Conservation (phyloP, 2,113 vertebrate genomes). For the Ardeotis arabs region DNA sequence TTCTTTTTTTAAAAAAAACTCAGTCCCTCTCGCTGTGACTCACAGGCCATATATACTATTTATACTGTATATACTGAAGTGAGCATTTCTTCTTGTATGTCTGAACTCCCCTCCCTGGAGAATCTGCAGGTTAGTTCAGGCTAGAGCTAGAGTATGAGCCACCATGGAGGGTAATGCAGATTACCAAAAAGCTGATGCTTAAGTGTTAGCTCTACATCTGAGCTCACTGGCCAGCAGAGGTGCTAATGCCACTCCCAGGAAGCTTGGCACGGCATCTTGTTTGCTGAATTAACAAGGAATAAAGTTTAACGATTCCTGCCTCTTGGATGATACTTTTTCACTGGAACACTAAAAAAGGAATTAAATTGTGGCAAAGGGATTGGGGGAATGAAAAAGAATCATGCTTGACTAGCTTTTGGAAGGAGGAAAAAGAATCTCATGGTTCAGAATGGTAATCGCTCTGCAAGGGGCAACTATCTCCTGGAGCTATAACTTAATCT, state of each 20-base stretch:
- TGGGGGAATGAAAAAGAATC: conserved; percentile 4
- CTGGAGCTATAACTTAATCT: conserved; percentile 20
- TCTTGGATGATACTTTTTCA: neutral
- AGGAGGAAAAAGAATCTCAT: neutral
- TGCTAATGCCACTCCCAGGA: neutral
- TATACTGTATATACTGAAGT: neutral
- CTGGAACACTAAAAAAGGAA: neutral
- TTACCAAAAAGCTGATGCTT: neutral
- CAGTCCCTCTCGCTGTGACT: neutral
- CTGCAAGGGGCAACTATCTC: neutral
- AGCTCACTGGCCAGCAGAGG: neutral
- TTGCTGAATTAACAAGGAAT: neutral
- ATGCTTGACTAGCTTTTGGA: neutral
- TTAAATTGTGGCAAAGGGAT: neutral
- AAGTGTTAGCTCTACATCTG: neutral
- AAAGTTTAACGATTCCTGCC: neutral
- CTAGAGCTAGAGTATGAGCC: neutral
- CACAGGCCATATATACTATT: neutral
- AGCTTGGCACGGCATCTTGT: neutral
- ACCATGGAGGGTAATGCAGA: neutral
- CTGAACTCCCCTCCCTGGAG: neutral
- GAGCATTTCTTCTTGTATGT: neutral
- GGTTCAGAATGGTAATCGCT: neutral
- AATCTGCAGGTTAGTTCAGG: neutral
- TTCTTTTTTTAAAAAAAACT: neutral